Evolutionary conservation across 2,113 vertebrate genomes (phyloP), one percentile per base, ranked within the genome.

Genomic region (Pachycephala philippinensis): DNA sequence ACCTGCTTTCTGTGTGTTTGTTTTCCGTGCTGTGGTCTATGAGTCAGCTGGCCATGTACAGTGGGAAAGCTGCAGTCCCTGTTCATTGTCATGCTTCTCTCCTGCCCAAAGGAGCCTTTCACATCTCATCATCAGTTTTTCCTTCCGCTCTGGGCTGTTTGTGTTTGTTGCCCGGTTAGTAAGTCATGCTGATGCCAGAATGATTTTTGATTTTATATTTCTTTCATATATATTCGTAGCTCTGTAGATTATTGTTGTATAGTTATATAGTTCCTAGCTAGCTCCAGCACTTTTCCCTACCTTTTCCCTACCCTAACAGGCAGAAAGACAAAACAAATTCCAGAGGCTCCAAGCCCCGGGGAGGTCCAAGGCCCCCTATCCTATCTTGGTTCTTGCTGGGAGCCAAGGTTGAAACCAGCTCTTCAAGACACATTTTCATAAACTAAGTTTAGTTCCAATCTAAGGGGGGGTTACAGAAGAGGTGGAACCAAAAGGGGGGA

Each of bases 31-130:
- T n/a, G 66, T 8, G 24, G 8, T n/a, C 44, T 24, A 0, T 28
- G 71, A 64, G 59, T 26, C 75, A 44, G 17, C 33, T 10, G 6
- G 64, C 0, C 53, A 10, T 0, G 4, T 3, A 31, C 22, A 10
- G 22, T 1, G 5, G 75, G 61, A 72, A 56, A 79, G 28, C 17
- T 47, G 50, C 69, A n/a, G 15, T 3, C 49, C 30, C 31, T 54
- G 50, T 4, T 59, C 15, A 4, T 17, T 15, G 21, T 26, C 2
- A 0, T 6, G 39, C 39, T 44, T 49, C 40, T 24, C 37, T 63
- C 69, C 93, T 78, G 75, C 37, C 37, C 4, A 3, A 50, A 49
- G 24, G 13, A 76, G 42, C 8, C 57, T 27, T 60, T 72, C 10
- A 22, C 33, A 72, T 19, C 10, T 49, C 42, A 23, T 3, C 6